Evolutionary conservation across 1,140 invertebrate genomes (phyloP).

Genomic region (Condylostylus longicornis): DNA sequence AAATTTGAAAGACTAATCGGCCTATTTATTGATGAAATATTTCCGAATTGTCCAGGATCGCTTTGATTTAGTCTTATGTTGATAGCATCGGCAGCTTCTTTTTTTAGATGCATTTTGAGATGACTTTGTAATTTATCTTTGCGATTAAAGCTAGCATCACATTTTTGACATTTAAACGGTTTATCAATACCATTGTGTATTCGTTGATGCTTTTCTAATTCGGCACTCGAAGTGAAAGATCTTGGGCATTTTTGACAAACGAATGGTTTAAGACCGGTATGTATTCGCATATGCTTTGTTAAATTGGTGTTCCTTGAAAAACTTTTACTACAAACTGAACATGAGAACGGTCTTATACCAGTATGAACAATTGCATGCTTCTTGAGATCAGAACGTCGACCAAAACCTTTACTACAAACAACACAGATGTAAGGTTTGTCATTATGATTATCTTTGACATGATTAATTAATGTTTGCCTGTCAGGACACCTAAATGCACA

Average conservation of each 20-base stretch:
- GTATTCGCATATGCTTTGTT: conserved; percentile 66
- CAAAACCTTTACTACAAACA: conserved; percentile 46
- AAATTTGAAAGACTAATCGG: too few relatives aligned
- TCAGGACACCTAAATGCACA: conserved; percentile 40
- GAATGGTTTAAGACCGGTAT: conserved; percentile 49
- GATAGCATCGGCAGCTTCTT: conserved; percentile 16
- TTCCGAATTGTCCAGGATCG: too few relatives aligned
- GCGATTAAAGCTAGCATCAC: conserved; percentile 47
- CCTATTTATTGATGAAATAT: too few relatives aligned
- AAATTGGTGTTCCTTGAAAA: conserved; percentile 66
- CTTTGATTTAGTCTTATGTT: too few relatives aligned
- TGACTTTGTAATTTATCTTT: conserved; percentile 45
- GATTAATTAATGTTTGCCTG: conserved; percentile 39
- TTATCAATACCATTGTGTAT: conserved; percentile 57
- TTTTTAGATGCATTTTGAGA: conserved; percentile 38
- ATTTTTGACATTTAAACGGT: conserved; percentile 49
- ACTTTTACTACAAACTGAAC: conserved; percentile 48
- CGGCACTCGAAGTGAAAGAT: conserved; percentile 53
- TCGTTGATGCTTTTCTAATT: conserved; percentile 49
- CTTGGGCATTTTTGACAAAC: conserved; percentile 57
- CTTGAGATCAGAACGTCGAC: conserved; percentile 44
- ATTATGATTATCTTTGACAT: conserved; percentile 44
- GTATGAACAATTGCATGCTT: conserved; percentile 59
- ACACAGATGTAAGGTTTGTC: conserved; percentile 49
- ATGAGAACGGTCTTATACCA: conserved; percentile 49